Evolutionary conservation across 2,797 vertebrate species (phyloP).

Genomic region (Borostomias antarcticus): DNA sequence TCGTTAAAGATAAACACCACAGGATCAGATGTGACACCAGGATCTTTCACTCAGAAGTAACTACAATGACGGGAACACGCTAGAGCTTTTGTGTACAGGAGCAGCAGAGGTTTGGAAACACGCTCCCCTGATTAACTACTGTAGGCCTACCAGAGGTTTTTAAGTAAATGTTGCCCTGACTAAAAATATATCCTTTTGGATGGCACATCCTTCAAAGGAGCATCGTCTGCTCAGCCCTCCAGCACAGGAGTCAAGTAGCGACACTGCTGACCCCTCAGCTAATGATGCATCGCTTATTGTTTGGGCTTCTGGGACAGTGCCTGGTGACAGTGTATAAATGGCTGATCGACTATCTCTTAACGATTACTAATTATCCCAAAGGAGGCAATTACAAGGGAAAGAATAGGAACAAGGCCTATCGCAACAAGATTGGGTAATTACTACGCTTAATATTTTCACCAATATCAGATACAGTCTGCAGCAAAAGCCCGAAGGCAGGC

Average conservation of each 20-base stretch:
- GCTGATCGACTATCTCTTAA: conserved; percentile 66
- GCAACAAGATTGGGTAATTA: conserved; percentile 64
- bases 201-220: neutral
- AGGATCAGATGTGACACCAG: conserved; percentile 18
- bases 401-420: conserved; percentile 52
- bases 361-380: conserved; percentile 72
- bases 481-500: conserved; percentile 53
- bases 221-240: neutral
- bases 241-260: conserved; percentile 30
- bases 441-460: conserved; percentile 62
- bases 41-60: conserved; percentile 13
- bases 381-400: conserved; percentile 64
- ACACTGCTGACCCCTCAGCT: conserved; percentile 56
- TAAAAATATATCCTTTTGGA: neutral
- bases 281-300: conserved; percentile 63
- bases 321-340: conserved; percentile 59
- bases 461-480: conserved; percentile 63
- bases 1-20: conserved; percentile 1
- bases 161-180: neutral
- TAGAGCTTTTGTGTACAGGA: neutral
- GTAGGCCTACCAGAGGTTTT: neutral
- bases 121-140: neutral
- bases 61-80: too few species aligned
- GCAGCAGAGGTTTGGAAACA: neutral
- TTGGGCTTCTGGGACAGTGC: conserved; percentile 45